Evolutionary conservation across 2,797 vertebrate genomes (phyloP), one percentile per base, ranked within the genome.

Genomic region (Phalloptychus januarius): DNA sequence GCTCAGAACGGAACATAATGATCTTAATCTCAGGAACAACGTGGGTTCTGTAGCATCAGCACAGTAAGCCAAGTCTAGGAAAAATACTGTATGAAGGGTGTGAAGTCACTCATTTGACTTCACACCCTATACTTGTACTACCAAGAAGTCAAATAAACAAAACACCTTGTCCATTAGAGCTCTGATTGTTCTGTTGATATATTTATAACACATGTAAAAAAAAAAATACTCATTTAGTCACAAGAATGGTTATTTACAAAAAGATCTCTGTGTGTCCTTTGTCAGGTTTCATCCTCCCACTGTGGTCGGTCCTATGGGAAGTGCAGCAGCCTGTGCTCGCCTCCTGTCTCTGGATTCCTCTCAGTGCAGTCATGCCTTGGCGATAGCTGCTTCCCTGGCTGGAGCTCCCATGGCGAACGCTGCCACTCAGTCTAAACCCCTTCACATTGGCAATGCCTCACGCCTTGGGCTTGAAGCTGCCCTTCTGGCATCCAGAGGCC

Each of bases 381-480:
- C 96, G 46, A 96, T 97, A 0, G 96, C 97, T 0, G 96, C 96
- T 0, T 97, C 97, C 0, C 93, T 97, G 0, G 95, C 97, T 0
- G 97, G 97, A n/a, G 97, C 97, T 0, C 97, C 97, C 11, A 97
- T 98, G 97, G 97, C 96, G 40, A 98, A 98, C 0, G 97, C 97
- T 0, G 97, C 97, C 83, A 97, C 97, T 44, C 96, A 97, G 77
- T 95, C 96, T 79, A 98, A 98, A 86, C 96, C 97, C 0, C 86
- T 97, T 54, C 97, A 98, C 74, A 94, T 97, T 0, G 97, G 96
- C 0, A 97, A 98, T 0, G 97, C 97, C 0, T 82, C 96, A 0
- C 96, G 97, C 38, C 88, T 97, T 80, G 97, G 97, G 13, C 79
- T 98, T 0, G 97, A 98, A 86, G 97, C 97, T 0, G 96, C 97